These are phyloP conservation scores for Drosophila histrio DNA, from an alignment of 2,888 invertebrate genomes.

Conservation along the genomic window DNA sequence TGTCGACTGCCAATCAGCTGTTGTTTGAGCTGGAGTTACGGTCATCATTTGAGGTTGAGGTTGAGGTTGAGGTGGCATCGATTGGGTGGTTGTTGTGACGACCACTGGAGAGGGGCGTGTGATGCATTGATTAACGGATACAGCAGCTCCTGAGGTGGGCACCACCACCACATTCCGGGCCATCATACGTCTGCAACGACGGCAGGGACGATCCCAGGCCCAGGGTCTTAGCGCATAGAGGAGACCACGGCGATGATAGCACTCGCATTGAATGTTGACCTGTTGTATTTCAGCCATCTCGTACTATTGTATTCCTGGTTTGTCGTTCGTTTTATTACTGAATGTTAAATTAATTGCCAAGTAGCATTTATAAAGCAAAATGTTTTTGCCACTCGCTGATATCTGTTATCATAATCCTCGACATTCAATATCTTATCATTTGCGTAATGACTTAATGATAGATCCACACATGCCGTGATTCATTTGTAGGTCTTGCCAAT, in stretches of 20 bases:
- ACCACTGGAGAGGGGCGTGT: constrained; percentile 3
- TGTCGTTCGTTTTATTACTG: constrained; percentile 35
- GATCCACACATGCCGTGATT: constrained; percentile 40
- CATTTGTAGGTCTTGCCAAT: constrained; percentile 18
- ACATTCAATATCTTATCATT: constrained; percentile 50
- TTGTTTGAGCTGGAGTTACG: constrained; percentile 41
- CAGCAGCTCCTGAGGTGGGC: constrained; percentile 38
- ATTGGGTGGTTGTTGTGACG: constrained; percentile 28
- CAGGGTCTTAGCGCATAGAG: constrained; percentile 46
- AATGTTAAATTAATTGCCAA: not conserved
- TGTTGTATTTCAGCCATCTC: constrained; percentile 57
- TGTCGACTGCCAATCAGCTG: constrained; percentile 21
- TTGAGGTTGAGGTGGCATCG: constrained; percentile 11
- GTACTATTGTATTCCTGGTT: not conserved
- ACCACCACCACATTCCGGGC: constrained; percentile 52
- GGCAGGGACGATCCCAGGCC: constrained; percentile 66
- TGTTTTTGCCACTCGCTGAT: constrained; percentile 5
- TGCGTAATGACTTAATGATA: constrained; percentile 22
- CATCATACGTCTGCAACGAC: constrained; percentile 70
- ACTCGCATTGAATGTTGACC: constrained; percentile 64
- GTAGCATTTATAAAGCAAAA: constrained; percentile 40
- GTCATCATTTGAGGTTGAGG: constrained; percentile 15
- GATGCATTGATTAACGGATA: not conserved
- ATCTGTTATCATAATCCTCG: constrained; percentile 28
- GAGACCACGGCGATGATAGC: constrained; percentile 61